Evolutionary conservation across 2,888 invertebrate species (phyloP).

Genomic region (Harmothoe impar): DNA sequence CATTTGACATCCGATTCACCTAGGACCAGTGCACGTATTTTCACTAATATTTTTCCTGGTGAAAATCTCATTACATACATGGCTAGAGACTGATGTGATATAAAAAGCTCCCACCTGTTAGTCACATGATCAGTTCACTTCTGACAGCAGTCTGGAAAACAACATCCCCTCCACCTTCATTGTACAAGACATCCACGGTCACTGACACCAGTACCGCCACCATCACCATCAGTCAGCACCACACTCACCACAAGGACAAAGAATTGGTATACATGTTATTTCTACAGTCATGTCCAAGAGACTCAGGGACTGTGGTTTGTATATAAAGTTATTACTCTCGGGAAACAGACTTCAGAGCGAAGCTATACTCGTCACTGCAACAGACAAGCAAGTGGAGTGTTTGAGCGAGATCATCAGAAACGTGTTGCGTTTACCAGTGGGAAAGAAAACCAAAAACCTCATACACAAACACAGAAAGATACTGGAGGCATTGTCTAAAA

Average conservation of each 20-base stretch:
- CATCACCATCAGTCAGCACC: too few relatives aligned
- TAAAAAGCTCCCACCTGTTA: too few relatives aligned
- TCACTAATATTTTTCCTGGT: constrained; percentile 12
- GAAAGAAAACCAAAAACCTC: background rate
- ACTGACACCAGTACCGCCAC: too few relatives aligned
- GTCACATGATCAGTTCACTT: too few relatives aligned
- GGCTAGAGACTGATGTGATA: background rate
- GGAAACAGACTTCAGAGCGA: background rate
- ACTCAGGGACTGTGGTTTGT: background rate
- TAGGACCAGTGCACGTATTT: background rate
- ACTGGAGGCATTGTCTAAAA: background rate
- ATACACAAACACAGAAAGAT: background rate
- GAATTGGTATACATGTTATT: too few relatives aligned
- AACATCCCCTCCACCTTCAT: too few relatives aligned
- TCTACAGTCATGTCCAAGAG: background rate
- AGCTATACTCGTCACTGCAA: background rate
- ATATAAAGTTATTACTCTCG: too few relatives aligned
- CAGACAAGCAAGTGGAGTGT: background rate
- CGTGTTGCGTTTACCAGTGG: background rate
- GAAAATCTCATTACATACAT: background rate
- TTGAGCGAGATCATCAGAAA: background rate
- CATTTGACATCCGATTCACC: background rate
- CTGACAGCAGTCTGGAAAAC: background rate
- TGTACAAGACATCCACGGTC: too few relatives aligned
- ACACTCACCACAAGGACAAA: too few relatives aligned